phyloP scores from a whole-genome alignment of 2,797 vertebrate genomes.

The Danio tinwini region DNA sequence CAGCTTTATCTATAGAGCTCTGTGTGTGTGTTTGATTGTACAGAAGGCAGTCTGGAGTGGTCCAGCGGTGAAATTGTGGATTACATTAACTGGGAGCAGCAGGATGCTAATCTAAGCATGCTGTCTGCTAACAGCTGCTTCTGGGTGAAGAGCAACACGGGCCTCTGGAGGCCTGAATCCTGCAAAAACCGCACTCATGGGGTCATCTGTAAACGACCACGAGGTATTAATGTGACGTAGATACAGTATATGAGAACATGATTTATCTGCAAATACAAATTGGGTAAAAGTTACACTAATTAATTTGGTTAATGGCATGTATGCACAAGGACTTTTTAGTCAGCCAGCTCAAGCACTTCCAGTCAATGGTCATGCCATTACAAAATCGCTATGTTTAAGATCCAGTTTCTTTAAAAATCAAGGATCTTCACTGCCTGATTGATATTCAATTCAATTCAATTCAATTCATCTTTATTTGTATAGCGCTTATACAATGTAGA shows the following conservation, averaged over 20 bases:
- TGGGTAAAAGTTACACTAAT: not conserved
- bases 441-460: too few species aligned
- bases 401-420: too few species aligned
- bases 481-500: too few species aligned
- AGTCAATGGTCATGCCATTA: too few species aligned
- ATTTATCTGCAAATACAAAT: not conserved
- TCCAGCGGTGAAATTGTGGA: slow-evolving; percentile 85
- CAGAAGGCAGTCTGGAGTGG: slow-evolving; percentile 90
- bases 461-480: too few species aligned
- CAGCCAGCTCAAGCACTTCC: too few species aligned
- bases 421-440: too few species aligned
- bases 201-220: slow-evolving; percentile 90
- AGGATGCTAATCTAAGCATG: slow-evolving; percentile 86
- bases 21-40: slow-evolving; percentile 35
- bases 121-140: slow-evolving; percentile 95
- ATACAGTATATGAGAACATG: not conserved
- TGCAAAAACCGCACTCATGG: slow-evolving; percentile 93
- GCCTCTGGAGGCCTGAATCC: slow-evolving; percentile 89
- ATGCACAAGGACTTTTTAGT: too few species aligned
- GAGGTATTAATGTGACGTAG: slow-evolving; percentile 75
- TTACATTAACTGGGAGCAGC: slow-evolving; percentile 93
- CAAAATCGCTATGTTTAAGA: too few species aligned
- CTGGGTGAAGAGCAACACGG: slow-evolving; percentile 95
- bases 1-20: slow-evolving; percentile 14
- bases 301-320: too few species aligned